Evolutionary conservation across 35 echinoderm and acorn worm genomes (phyloP), one percentile per base, ranked within the genome.

Genomic region (Strongylocentrotus purpuratus): DNA sequence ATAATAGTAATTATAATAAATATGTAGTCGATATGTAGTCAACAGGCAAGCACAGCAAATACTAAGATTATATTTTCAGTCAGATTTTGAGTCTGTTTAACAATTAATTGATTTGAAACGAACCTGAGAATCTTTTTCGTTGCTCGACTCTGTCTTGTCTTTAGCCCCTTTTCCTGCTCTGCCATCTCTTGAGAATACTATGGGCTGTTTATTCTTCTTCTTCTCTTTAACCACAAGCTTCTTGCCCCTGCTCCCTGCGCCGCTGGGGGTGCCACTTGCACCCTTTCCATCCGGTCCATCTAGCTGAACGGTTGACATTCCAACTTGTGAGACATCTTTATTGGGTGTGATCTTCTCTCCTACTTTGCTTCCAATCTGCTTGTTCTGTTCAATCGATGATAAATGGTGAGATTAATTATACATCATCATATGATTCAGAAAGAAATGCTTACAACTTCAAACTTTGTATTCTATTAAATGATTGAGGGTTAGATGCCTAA

Each of bases 181-280:
- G 15, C 87, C 13, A 35, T 33, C 87, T 46, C 32, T 46, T 46
- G 52, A 59, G 11, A 46, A 15, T 13, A 88, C 32, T 33, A 89
- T 89, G 33, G 87, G 87, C 87, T 89, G 87, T 46, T 89, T 89
- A 31, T 89, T 89, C 32, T 89, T 89, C 33, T 89, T 89, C 87
- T 89, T 46, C 87, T 46, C 18, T 31, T 33, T 33, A 28, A 33
- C 87, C 33, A 45, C n/a, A 31, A 28, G 87, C 9, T 89, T 89
- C 87, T 46, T 89, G 33, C 32, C 87, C 25, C 32, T 18, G 2
- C 12, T 28, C 33, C 18, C 12, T 45, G 14, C 87, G 12, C 33
- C 31, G 12, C 33, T 9, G 4, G 33, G 33, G 33, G 33, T 31
- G 15, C 45, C 87, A 89, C 9, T 17, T 14, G 7, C 33, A 88